Percentiles rank a stretch among this genome's conserved stretches.
Conservation (phyloP, 2,888 invertebrate genomes). For the Neoitamus cyanurus region DNA sequence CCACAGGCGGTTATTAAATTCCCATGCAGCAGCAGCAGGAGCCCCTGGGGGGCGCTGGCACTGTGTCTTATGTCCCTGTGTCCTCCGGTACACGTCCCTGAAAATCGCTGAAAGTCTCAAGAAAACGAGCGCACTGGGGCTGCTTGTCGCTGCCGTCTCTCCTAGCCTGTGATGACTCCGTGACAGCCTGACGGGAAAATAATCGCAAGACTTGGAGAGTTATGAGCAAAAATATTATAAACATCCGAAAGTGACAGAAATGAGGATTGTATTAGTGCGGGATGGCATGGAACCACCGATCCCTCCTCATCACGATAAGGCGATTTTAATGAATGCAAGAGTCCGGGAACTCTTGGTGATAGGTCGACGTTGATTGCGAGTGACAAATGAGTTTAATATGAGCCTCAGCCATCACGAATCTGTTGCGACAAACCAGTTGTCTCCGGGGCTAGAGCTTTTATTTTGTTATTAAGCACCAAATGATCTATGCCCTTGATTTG, state of each 20-base stretch:
- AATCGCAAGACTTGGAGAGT: background rate
- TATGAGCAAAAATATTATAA: slow-evolving; percentile 1
- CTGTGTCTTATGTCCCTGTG: background rate
- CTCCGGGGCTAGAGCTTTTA: background rate
- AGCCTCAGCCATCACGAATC: background rate
- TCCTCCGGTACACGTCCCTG: background rate
- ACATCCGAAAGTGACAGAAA: slow-evolving; percentile 5
- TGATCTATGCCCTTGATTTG: background rate
- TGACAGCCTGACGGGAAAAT: background rate
- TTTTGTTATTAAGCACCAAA: background rate
- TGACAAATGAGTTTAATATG: background rate
- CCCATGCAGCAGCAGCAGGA: background rate
- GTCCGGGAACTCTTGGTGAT: background rate
- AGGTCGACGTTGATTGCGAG: background rate
- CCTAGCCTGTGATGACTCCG: background rate
- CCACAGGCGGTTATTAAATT: slow-evolving; percentile 25
- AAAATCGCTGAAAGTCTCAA: background rate
- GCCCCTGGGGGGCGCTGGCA: background rate
- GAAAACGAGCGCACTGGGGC: background rate
- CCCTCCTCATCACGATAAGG: background rate
- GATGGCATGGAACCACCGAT: background rate
- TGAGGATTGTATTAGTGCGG: background rate
- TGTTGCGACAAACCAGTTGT: background rate
- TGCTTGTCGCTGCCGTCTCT: background rate
- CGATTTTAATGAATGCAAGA: background rate